These are phyloP conservation scores for Chironomus striatipennis DNA, from an alignment of 1,140 invertebrate species.

Conservation along the genomic window DNA sequence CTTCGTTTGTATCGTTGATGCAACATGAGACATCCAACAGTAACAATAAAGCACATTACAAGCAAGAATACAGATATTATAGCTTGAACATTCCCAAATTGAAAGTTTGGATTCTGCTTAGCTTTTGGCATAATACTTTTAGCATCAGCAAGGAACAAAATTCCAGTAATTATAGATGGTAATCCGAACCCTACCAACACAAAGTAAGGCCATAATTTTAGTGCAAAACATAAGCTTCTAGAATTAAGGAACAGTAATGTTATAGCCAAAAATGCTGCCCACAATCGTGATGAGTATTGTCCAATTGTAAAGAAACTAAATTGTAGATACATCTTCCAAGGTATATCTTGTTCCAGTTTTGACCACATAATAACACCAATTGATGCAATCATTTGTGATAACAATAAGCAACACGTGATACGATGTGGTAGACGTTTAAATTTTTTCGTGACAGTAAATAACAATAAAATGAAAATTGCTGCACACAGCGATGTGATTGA, in stretches of 20 bases:
- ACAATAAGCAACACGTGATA: constrained; percentile 65
- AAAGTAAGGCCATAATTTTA: constrained; percentile 55
- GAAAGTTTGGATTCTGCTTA: constrained; percentile 67
- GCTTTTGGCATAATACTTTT: constrained; percentile 42
- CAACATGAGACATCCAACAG: constrained; percentile 61
- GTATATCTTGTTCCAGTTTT: constrained; percentile 40
- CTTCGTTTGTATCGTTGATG: constrained; percentile 59
- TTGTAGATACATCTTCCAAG: constrained; percentile 56
- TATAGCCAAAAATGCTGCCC: constrained; percentile 72
- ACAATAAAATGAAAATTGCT: constrained; percentile 66
- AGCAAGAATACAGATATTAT: constrained; percentile 55
- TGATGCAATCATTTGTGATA: constrained; percentile 61
- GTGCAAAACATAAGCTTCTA: constrained; percentile 68
- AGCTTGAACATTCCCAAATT: constrained; percentile 65
- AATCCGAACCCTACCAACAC: constrained; percentile 61
- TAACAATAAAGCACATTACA: constrained; percentile 60
- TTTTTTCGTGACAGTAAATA: constrained; percentile 68
- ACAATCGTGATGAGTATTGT: constrained; percentile 68
- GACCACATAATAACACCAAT: constrained; percentile 63
- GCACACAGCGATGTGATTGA: constrained; percentile 67
- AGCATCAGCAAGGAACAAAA: constrained; percentile 46
- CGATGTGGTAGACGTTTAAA: constrained; percentile 72
- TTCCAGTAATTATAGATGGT: constrained; percentile 44
- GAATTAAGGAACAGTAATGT: constrained; percentile 73
- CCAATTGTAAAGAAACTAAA: constrained; percentile 64